These are phyloP conservation scores for Sinodicranocentrus sp. DNA, from an alignment of 2,888 invertebrate species.

Conservation along the genomic window DNA sequence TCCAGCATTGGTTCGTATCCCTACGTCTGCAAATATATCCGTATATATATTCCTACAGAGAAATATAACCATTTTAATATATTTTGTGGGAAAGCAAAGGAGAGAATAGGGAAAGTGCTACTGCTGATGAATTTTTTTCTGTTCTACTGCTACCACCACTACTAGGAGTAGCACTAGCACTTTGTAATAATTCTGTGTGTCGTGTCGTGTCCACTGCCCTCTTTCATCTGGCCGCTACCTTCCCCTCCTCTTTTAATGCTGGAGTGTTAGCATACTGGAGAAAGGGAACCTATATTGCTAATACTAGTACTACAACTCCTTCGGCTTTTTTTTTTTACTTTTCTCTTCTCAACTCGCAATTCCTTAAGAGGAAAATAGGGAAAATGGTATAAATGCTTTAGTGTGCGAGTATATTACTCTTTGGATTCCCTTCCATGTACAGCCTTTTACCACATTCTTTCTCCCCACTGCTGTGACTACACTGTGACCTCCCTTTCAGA, in stretches of 20 bases:
- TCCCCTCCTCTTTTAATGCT: conserved; percentile 55
- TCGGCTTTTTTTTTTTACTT: too few species aligned
- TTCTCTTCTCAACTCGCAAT: too few species aligned
- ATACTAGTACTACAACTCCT: too few species aligned
- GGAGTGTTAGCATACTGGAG: neutral
- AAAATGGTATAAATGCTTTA: neutral
- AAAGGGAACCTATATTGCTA: too few species aligned
- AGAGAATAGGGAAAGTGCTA: conserved; percentile 12
- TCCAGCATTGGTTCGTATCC: too few species aligned
- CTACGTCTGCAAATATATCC: too few species aligned
- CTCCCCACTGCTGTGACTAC: conserved; percentile 71
- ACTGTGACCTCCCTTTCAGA: conserved; percentile 70
- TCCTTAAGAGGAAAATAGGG: too few species aligned
- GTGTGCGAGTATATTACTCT: neutral
- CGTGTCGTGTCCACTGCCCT: conserved; percentile 67
- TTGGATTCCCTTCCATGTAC: neutral
- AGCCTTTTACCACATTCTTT: conserved; percentile 59
- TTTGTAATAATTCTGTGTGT: conserved; percentile 61
- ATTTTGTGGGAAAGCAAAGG: conserved; percentile 19
- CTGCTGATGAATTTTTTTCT: conserved; percentile 25
- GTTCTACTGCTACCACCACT: neutral
- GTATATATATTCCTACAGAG: too few species aligned
- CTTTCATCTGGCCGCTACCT: conserved; percentile 71
- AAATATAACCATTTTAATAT: too few species aligned
- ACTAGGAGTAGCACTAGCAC: neutral